Conservation (phyloP, 2,113 vertebrate genomes). For the Cochlearius cochlearius region DNA sequence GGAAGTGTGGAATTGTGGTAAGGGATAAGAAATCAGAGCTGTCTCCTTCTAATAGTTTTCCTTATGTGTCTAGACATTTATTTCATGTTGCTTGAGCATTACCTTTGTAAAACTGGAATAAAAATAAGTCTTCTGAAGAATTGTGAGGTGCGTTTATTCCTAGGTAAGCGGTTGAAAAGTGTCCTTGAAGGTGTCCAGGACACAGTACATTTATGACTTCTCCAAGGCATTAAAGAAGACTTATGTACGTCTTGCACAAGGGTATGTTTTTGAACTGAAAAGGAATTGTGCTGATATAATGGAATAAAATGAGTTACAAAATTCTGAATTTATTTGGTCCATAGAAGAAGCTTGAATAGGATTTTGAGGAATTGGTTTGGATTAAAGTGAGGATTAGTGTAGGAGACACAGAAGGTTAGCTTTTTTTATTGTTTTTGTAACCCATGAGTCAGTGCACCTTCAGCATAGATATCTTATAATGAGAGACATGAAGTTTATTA, state of each 20-base stretch:
- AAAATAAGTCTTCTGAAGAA: not conserved
- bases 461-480: not conserved
- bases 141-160: not conserved
- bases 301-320: not conserved
- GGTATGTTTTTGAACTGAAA: not conserved
- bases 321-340: not conserved
- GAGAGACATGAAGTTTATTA: not conserved
- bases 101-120: not conserved
- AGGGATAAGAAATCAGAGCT: not conserved
- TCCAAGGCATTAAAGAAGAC: not conserved
- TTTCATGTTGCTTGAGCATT: not conserved
- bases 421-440: not conserved
- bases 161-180: not conserved
- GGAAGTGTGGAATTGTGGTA: not conserved
- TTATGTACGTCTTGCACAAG: not conserved
- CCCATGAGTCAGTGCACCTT: not conserved
- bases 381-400: not conserved
- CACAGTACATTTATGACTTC: not conserved
- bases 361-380: not conserved
- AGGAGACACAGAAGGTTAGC: not conserved
- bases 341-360: not conserved
- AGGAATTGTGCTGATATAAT: accelerated
- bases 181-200: not conserved
- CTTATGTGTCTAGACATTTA: accelerated
- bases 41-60: not conserved